Evolutionary conservation across 2,888 invertebrate species (phyloP).

Genomic region (Drosophila mayaguana): DNA sequence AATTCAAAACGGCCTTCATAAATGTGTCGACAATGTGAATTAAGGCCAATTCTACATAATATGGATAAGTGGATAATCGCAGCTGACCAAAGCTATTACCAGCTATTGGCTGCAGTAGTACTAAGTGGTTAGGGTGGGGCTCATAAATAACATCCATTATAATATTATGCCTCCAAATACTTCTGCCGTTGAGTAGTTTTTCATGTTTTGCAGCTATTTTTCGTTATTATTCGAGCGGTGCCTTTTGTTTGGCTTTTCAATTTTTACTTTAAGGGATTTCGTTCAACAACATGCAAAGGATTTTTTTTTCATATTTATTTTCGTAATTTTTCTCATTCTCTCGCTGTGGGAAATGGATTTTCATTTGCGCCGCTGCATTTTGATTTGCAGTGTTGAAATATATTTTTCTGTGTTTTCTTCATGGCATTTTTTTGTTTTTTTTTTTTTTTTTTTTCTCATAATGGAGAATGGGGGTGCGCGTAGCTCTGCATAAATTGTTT

Average conservation of each 20-base stretch:
- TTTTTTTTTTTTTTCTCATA: neutral
- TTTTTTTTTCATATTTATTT: neutral
- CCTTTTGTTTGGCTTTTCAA: slow-evolving; percentile 53
- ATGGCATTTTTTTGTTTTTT: neutral
- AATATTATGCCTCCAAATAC: slow-evolving; percentile 22
- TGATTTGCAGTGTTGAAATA: slow-evolving; percentile 29
- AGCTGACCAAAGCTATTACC: slow-evolving; percentile 33
- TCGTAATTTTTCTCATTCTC: slow-evolving; percentile 1
- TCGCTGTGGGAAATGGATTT: slow-evolving; percentile 47
- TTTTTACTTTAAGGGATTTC: slow-evolving; percentile 51
- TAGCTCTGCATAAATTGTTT: slow-evolving; percentile 55
- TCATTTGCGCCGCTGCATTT: slow-evolving; percentile 54
- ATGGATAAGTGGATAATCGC: slow-evolving; percentile 42
- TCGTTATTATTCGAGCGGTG: slow-evolving; percentile 12
- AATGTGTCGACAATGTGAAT: slow-evolving; percentile 33
- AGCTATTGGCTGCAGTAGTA: neutral
- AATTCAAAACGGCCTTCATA: slow-evolving; percentile 17
- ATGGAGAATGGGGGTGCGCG: slow-evolving; percentile 23
- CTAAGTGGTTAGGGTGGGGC: neutral
- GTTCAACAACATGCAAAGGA: slow-evolving; percentile 43
- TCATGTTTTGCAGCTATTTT: slow-evolving; percentile 55
- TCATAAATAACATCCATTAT: slow-evolving; percentile 30
- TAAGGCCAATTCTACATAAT: slow-evolving; percentile 24
- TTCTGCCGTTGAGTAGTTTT: slow-evolving; percentile 57
- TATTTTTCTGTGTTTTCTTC: slow-evolving; percentile 7